These are phyloP conservation scores for Tiliqua scincoides DNA, from an alignment of 2,113 vertebrate species.

Conservation along the genomic window DNA sequence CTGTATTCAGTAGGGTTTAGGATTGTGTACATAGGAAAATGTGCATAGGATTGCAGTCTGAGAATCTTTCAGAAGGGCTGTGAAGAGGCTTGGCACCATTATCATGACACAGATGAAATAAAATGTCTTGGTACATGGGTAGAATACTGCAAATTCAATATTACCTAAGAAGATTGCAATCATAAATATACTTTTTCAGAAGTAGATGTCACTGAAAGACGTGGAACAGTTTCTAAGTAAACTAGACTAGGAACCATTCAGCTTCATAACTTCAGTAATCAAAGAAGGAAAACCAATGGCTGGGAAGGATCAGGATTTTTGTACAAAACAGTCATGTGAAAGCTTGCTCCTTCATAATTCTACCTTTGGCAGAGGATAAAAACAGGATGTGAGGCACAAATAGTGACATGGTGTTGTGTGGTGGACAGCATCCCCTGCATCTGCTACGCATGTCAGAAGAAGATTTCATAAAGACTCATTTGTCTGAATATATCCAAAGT, in stretches of 20 bases:
- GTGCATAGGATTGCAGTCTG: no score
- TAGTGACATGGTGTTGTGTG: background rate
- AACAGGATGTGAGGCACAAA: background rate
- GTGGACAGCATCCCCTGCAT: background rate
- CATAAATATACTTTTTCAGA: no score
- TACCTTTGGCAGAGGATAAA: background rate
- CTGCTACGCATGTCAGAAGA: background rate
- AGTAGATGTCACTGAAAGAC: background rate
- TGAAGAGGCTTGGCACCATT: background rate
- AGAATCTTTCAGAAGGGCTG: background rate
- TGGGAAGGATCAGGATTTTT: background rate
- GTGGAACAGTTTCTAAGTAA: no score
- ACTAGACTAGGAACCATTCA: background rate
- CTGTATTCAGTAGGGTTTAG: no score
- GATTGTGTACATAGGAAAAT: no score
- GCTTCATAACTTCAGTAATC: background rate
- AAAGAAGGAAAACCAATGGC: background rate
- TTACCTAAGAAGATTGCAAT: background rate
- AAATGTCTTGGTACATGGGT: background rate
- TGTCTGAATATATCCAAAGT: background rate
- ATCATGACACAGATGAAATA: background rate
- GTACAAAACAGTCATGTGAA: background rate
- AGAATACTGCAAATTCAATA: background rate
- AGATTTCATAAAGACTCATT: slow-evolving; percentile 1
- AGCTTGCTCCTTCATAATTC: background rate